These are phyloP conservation scores for Myotis lucifugus DNA, from an alignment of 2,113 vertebrate genomes.

Conservation along the genomic window DNA sequence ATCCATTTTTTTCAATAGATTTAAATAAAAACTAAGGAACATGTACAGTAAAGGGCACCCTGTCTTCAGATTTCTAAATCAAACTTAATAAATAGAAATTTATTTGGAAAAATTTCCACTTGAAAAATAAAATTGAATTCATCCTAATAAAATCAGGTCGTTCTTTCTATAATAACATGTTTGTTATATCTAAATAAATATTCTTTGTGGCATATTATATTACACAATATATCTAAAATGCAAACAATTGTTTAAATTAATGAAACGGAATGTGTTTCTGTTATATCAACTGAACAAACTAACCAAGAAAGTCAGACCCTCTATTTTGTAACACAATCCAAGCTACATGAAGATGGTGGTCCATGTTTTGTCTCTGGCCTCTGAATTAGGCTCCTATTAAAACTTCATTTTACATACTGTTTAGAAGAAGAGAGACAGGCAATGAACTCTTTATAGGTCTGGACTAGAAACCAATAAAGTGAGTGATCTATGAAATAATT, in stretches of 20 bases:
- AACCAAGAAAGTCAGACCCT: neutral
- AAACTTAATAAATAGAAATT: neutral
- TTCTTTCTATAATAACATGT: neutral
- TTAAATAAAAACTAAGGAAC: neutral
- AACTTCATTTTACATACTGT: neutral
- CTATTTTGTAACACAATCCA: neutral
- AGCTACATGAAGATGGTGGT: neutral
- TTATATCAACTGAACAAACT: neutral
- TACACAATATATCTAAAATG: neutral
- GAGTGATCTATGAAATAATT: neutral
- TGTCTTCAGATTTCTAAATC: neutral
- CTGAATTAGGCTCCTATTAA: neutral
- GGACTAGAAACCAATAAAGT: neutral
- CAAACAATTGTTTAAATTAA: neutral
- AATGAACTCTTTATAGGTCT: neutral
- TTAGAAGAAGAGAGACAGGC: neutral
- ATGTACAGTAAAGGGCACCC: neutral
- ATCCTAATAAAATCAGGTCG: neutral
- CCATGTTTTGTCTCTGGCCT: neutral
- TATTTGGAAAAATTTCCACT: neutral
- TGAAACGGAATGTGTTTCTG: neutral
- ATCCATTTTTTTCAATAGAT: neutral
- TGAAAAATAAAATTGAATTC: neutral
- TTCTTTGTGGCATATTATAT: neutral
- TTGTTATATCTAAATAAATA: neutral